phyloP scores from a whole-genome alignment of 1,140 invertebrate genomes.

The Zaprionus camerounensis region DNA sequence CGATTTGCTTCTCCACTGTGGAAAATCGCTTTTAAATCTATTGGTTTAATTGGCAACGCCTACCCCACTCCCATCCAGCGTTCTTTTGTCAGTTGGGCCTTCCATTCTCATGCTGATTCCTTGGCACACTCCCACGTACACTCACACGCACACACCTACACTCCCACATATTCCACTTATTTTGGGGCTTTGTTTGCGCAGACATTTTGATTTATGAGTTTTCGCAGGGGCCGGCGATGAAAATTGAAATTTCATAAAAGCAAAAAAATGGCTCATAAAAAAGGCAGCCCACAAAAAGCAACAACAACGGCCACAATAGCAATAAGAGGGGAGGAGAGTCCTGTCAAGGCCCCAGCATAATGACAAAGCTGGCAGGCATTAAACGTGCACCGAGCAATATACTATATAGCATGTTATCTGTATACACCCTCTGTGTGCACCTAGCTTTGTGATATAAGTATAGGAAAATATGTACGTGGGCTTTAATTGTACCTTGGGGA shows the following conservation, averaged over 20 bases:
- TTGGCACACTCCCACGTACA: constrained; percentile 3
- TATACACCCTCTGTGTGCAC: neutral
- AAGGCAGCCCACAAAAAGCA: constrained; percentile 55
- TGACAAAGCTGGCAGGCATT: constrained; percentile 65
- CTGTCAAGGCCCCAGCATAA: constrained; percentile 45
- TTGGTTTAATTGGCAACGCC: constrained; percentile 59
- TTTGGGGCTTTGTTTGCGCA: constrained; percentile 64
- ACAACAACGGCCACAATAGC: constrained; percentile 16
- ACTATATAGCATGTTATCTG: constrained; percentile 12
- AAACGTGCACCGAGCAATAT: constrained; percentile 40
- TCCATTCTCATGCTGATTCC: constrained; percentile 1
- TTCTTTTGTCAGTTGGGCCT: constrained; percentile 1
- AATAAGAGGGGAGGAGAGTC: constrained; percentile 14
- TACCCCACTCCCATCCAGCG: neutral
- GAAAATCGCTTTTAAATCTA: constrained; percentile 39
- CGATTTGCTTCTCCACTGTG: constrained; percentile 4
- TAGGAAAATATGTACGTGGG: constrained; percentile 44
- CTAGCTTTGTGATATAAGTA: constrained; percentile 31
- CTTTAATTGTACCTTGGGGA: constrained; percentile 59
- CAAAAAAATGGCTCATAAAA: constrained; percentile 46
- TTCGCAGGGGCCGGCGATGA: constrained; percentile 28
- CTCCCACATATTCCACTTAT: constrained; percentile 13
- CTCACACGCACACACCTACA: neutral
- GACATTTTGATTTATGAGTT: constrained; percentile 82
- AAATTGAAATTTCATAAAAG: constrained; percentile 78